Conservation (phyloP, 2,888 invertebrate species). For the Scaptomyza cyrtandrae region DNA sequence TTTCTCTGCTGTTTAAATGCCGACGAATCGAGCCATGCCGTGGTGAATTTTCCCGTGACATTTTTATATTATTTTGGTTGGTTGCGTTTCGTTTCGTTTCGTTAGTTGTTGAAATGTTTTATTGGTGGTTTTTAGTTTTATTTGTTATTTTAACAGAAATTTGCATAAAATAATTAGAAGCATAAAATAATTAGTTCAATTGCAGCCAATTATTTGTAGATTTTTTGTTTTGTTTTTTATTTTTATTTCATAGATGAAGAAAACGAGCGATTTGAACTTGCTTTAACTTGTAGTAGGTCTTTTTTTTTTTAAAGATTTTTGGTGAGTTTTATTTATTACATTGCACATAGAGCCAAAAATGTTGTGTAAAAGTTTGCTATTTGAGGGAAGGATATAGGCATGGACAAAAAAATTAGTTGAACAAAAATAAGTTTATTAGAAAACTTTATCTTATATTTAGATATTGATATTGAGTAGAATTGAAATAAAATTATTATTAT, state of each 20-base stretch:
- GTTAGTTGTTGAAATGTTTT: not conserved
- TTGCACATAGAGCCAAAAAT: constrained; percentile 80
- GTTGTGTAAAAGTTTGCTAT: constrained; percentile 71
- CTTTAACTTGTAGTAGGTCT: constrained; percentile 52
- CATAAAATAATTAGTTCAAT: constrained; percentile 75
- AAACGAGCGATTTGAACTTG: constrained; percentile 74
- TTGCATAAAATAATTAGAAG: constrained; percentile 78
- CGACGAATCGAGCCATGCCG: constrained; percentile 81
- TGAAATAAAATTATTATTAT: constrained; percentile 11
- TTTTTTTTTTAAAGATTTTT: constrained; percentile 29
- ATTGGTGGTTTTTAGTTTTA: constrained; percentile 33
- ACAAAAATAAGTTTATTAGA: constrained; percentile 33
- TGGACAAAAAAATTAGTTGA: constrained; percentile 58
- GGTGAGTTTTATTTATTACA: constrained; percentile 68
- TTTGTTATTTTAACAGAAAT: constrained; percentile 56
- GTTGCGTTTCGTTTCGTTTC: constrained; percentile 2
- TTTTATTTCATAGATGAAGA: constrained; percentile 61
- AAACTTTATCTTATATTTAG: constrained; percentile 16
- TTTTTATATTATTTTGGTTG: constrained; percentile 38
- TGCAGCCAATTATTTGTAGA: constrained; percentile 63
- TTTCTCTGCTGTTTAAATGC: constrained; percentile 69
- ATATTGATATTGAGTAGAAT: constrained; percentile 20
- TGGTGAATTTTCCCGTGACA: constrained; percentile 84
- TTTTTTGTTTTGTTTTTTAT: constrained; percentile 17
- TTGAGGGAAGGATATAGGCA: constrained; percentile 56